Evolutionary conservation across 2,888 invertebrate species (phyloP), one percentile per base, ranked within the genome.

Genomic region (Odontomyia ornata): DNA sequence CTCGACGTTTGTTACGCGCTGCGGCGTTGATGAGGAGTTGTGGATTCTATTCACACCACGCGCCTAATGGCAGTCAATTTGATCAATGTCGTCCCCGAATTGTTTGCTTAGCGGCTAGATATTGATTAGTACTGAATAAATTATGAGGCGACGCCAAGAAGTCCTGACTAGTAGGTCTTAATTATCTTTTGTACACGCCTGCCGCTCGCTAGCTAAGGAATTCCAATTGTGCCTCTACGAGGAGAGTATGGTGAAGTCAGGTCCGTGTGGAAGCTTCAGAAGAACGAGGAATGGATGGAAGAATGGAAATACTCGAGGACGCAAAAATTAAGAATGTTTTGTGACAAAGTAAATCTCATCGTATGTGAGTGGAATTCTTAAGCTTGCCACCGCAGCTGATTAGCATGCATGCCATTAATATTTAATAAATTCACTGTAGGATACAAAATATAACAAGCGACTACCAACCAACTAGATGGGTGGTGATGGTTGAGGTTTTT

Each of bases 111-210:
- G 69, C 69, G 69, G 47, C 69, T 69, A 46, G 69, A 69, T 69
- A 69, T 69, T 69, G 69, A 69, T 69, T 69, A 69, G 69, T 21
- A 30, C 69, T 69, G 69, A 69, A 69, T 69, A 69, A 69, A 69
- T 69, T 18, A 69, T 69, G 21, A 69, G 25, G 21, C 46, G 69
- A 69, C 69, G 69, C 69, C 69, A 69, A 69, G 47, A 69, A 69
- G 69, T 69, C 69, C 69, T 69, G 69, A 25, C 69, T 46, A 23
- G 52, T 46, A 69, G 15, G 69, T 69, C 69, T 69, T 69, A 69
- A 69, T 69, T 69, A 46, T 69, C 46, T 47, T 69, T 69, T 69
- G 69, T 69, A 46, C 9, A 9, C 30, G 64, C n/a, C 36, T 7
- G 25, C 25, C 25, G 27, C 25, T 23, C 23, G 25, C 25, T 13